Evolutionary conservation across 2,888 invertebrate species (phyloP), one percentile per base, ranked within the genome.

Genomic region (Thecocarcelia acutangulata): DNA sequence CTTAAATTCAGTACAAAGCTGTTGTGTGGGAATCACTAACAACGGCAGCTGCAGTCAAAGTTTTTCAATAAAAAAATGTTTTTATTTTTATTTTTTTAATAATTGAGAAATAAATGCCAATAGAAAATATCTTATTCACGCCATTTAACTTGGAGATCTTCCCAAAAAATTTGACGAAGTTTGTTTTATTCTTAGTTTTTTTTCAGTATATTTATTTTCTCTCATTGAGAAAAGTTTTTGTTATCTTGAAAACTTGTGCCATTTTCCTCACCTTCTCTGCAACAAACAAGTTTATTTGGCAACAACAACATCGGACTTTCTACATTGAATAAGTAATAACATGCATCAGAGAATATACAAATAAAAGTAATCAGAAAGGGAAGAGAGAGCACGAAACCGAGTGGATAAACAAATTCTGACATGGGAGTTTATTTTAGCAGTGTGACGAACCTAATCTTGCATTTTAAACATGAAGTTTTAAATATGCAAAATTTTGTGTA

Each of bases 101-200:
- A 58, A 59, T 17, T 61, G n/a, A 54, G 37, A 66, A 28, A 61
- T 28, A 44, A 73, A 6, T 59, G 17, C 44, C 59, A 40, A 44
- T 40, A 66, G 52, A 54, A 54, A 54, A 63, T 50, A 64, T 63
- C 12, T 73, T 77, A 44, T 81, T 68, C 76, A 69, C 69, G 40
- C 58, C 77, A 77, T 81, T 81, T 52, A 77, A 64, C 63, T 58
- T 58, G 9, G 19, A 69, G 73, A 81, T 63, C 63, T 64, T 64
- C 24, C 42, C 15, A 54, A n/a, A 56, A 66, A 73, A 48, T 48
- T 72, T 42, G 33, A 63, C 44, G 37, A 28, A 8, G 6, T n/a
- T 44, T 48, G 8, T 17, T 56, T 15, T 70, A 13, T 0, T 50
- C n/a, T n/a, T n/a, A n/a, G 56, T 48, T 37, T 24, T 50, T 28